Evolutionary conservation across 2,797 vertebrate species (phyloP), one percentile per base, ranked within the genome.

Genomic region (Otolemur crassicaudatus): DNA sequence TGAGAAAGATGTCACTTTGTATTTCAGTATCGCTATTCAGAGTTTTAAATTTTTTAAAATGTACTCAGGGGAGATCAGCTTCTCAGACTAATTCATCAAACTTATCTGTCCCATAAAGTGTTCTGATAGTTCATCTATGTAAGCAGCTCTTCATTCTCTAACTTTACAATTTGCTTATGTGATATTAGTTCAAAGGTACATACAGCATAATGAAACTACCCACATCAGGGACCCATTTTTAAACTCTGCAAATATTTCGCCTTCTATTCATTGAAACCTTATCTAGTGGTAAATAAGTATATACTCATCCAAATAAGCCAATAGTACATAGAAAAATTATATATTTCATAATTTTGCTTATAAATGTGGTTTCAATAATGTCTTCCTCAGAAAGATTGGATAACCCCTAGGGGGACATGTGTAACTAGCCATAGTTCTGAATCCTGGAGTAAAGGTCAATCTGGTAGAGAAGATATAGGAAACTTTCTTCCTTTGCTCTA

Each of bases 281-380:
- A 90, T 87, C 60, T 85, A 80, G 49, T 75, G 76, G n/a, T 43
- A 46, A 91, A 75, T 3, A 79, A 83, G 9, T 75, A 34, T 53
- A 87, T 65, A 22, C 37, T 95, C 67, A 89, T 49, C 9, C 46
- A 96, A 91, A 79, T 79, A 94, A 94, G 72, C 61, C 12, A 76
- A 23, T 23, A 43, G 46, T 65, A 12, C 43, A 76, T 14, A 87
- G 2, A 91, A 58, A 94, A 82, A 7, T 27, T 82, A 10, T 46
- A 40, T 86, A 93, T 93, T 89, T 87, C 49, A 86, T 91, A 95
- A 79, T 77, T 96, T 90, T 92, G 37, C 69, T 93, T 83, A 43
- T 89, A 92, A 92, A 69, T 89, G 10, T 93, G 40, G 3, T 80
- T n/a, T 89, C 16, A 92, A 82, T 23, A 91, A 87, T 79, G 34